Evolutionary conservation across 2,888 invertebrate species (phyloP).

Genomic region (Volucella inflata): DNA sequence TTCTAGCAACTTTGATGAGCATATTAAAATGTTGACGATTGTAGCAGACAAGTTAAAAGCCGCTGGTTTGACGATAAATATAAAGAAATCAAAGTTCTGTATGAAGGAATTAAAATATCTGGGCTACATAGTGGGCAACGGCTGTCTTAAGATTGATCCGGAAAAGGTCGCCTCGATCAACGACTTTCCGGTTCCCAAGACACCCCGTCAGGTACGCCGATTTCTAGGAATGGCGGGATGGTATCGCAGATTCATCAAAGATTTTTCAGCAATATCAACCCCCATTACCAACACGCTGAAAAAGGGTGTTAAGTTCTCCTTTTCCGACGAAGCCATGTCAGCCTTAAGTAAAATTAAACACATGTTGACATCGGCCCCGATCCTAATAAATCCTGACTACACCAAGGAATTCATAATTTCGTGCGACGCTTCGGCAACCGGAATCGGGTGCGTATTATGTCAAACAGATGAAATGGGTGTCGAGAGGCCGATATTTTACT

Average conservation of each 20-base stretch:
- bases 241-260: no score
- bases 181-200: conserved; percentile 26
- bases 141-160: conserved; percentile 22
- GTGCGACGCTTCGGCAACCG: conserved; percentile 12
- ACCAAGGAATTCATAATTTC: not conserved
- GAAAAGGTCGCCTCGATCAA: not conserved
- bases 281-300: not conserved
- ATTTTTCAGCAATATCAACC: not conserved
- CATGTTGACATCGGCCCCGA: conserved; percentile 2
- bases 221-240: conserved; percentile 22
- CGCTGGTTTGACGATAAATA: conserved; percentile 12
- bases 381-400: conserved; percentile 20
- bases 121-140: conserved; percentile 33
- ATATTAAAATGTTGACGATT: not conserved
- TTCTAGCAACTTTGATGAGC: conserved; percentile 23
- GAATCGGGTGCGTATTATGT: conserved; percentile 13
- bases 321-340: not conserved
- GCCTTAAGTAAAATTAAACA: conserved; percentile 6
- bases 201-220: no score
- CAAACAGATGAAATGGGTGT: conserved; percentile 1
- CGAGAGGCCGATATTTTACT: conserved; percentile 13
- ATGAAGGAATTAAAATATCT: no score
- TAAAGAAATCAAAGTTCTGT: no score
- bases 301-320: not conserved
- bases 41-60: not conserved